phyloP scores from a whole-genome alignment of 2,888 invertebrate species.

The Lycaena phlaeas region DNA sequence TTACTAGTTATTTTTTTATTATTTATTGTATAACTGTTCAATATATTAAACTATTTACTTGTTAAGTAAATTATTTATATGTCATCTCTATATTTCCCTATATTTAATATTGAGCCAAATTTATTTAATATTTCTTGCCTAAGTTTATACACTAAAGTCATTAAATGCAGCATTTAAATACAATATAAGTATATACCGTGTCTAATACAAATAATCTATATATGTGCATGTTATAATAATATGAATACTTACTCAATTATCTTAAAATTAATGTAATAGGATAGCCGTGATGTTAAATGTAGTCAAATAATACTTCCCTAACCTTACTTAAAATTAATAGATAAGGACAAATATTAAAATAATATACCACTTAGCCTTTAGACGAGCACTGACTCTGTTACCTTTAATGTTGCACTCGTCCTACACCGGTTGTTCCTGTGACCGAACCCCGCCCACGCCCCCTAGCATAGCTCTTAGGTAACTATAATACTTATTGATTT shows the following conservation, averaged over 20 bases:
- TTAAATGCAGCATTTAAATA: background rate
- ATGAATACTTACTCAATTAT: constrained; percentile 23
- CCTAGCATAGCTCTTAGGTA: constrained; percentile 26
- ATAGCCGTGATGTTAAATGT: constrained; percentile 27
- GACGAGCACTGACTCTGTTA: constrained; percentile 19
- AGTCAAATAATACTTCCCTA: constrained; percentile 19
- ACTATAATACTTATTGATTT: constrained; percentile 17
- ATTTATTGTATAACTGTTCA: constrained; percentile 53
- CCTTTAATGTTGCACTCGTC: constrained; percentile 23
- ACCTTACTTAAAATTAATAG: constrained; percentile 21
- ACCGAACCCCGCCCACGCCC: constrained; percentile 25
- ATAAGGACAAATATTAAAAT: constrained; percentile 31
- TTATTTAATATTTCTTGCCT: background rate
- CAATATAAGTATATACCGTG: background rate
- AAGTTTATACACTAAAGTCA: constrained; percentile 4
- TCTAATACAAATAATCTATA: constrained; percentile 14
- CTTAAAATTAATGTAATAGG: constrained; percentile 26
- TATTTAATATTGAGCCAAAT: background rate
- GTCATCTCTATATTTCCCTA: constrained; percentile 4
- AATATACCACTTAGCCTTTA: constrained; percentile 44
- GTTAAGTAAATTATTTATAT: constrained; percentile 21
- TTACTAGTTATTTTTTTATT: constrained; percentile 36
- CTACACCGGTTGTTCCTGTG: constrained; percentile 12
- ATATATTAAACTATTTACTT: constrained; percentile 34
- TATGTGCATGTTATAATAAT: constrained; percentile 26